Evolutionary conservation across 2,797 vertebrate species (phyloP).

Genomic region (Ctenochaetus hawaiiensis): DNA sequence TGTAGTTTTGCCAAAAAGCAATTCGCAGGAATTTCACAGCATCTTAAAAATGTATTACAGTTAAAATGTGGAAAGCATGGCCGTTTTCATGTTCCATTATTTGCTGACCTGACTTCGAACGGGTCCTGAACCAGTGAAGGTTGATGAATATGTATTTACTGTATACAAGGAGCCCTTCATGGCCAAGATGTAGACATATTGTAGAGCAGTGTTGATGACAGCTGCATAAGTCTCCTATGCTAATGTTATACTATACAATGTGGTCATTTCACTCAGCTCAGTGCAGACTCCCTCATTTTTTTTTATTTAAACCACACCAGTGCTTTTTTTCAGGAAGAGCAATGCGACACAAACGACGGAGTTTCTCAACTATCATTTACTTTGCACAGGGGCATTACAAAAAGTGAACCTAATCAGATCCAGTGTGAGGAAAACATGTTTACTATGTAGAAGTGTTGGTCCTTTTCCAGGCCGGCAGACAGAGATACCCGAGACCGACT

Average conservation of each 20-base stretch:
- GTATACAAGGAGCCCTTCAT: constrained; percentile 47
- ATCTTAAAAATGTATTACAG: constrained; percentile 78
- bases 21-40: constrained; percentile 81
- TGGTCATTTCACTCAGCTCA: constrained; percentile 52
- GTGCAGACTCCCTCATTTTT: background rate
- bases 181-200: constrained; percentile 61
- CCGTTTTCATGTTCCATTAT: constrained; percentile 75
- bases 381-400: constrained; percentile 39
- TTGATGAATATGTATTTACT: constrained; percentile 76
- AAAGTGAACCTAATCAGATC: constrained; percentile 52
- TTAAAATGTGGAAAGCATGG: constrained; percentile 76
- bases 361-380: constrained; percentile 48
- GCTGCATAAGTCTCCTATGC: constrained; percentile 56
- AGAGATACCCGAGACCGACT: constrained; percentile 71
- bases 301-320: constrained; percentile 19
- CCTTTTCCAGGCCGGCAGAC: constrained; percentile 75
- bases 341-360: constrained; percentile 49
- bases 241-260: constrained; percentile 58
- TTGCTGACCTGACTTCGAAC: constrained; percentile 65
- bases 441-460: constrained; percentile 62
- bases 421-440: constrained; percentile 64
- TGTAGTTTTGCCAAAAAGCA: constrained; percentile 80
- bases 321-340: constrained; percentile 23
- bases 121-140: constrained; percentile 54
- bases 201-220: constrained; percentile 61